Conservation (phyloP, 2,797 vertebrate genomes). For the Sebastes matsubarae region DNA sequence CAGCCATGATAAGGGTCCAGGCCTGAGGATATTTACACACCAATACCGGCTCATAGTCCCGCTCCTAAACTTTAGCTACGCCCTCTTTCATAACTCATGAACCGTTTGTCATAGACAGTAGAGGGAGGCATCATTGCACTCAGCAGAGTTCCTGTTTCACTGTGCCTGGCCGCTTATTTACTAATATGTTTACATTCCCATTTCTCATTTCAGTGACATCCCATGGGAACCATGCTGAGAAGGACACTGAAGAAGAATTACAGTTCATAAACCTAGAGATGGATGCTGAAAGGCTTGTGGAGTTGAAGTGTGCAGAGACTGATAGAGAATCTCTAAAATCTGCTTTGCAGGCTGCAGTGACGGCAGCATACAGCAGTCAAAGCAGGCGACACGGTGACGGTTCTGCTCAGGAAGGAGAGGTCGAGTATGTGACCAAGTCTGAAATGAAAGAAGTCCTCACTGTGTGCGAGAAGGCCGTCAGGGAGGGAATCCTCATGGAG, state of each 20-base stretch:
- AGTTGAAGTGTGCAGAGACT: slow-evolving; percentile 81
- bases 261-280: slow-evolving; percentile 80
- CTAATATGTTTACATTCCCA: neutral
- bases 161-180: neutral
- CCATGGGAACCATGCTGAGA: slow-evolving; percentile 75
- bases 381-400: slow-evolving; percentile 58
- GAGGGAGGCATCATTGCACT: no score
- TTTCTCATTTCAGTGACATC: slow-evolving; percentile 53
- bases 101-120: no score
- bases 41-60: no score
- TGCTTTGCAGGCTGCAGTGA: slow-evolving; percentile 79
- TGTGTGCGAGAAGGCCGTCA: slow-evolving; percentile 82
- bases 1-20: no score
- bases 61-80: no score
- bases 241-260: slow-evolving; percentile 80
- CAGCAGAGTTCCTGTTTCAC: no score
- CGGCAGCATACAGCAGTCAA: slow-evolving; percentile 75
- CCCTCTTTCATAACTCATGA: no score
- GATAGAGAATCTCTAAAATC: slow-evolving; percentile 84
- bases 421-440: slow-evolving; percentile 86
- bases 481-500: slow-evolving; percentile 81
- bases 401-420: slow-evolving; percentile 74
- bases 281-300: slow-evolving; percentile 80
- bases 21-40: no score
- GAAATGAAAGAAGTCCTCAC: slow-evolving; percentile 87